phyloP scores from a whole-genome alignment of 2,113 vertebrate genomes.

The Cranoglanis bouderius region DNA sequence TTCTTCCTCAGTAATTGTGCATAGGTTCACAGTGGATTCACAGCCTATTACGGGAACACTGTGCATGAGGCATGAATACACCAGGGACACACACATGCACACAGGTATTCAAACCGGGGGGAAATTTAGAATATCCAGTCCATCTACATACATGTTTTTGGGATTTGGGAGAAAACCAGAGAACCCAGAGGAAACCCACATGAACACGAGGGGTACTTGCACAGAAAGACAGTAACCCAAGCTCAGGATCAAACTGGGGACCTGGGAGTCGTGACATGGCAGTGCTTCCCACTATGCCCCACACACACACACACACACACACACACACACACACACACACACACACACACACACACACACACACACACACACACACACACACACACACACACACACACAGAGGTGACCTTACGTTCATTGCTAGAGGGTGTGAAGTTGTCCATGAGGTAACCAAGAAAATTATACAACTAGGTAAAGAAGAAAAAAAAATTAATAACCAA shows the following conservation, averaged over 20 bases:
- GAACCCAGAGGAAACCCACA: neutral
- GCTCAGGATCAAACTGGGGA: neutral
- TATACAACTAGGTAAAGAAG: conserved; percentile 79
- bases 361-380: neutral
- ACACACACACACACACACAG: neutral
- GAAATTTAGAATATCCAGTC: no score
- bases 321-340: neutral
- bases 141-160: neutral
- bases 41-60: no score
- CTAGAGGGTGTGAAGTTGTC: conserved; percentile 85
- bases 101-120: neutral
- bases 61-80: neutral
- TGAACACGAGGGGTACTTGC: neutral
- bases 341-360: neutral
- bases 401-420: conserved; percentile 81
- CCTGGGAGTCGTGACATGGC: neutral
- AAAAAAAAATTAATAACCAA: neutral
- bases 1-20: neutral
- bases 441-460: conserved; percentile 92
- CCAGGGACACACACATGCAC: neutral
- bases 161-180: neutral
- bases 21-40: no score
- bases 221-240: neutral
- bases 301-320: neutral
- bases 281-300: neutral